Base-by-base conservation (phyloP, 2,888 invertebrate genomes). In the Microctonus brassicae region DNA sequence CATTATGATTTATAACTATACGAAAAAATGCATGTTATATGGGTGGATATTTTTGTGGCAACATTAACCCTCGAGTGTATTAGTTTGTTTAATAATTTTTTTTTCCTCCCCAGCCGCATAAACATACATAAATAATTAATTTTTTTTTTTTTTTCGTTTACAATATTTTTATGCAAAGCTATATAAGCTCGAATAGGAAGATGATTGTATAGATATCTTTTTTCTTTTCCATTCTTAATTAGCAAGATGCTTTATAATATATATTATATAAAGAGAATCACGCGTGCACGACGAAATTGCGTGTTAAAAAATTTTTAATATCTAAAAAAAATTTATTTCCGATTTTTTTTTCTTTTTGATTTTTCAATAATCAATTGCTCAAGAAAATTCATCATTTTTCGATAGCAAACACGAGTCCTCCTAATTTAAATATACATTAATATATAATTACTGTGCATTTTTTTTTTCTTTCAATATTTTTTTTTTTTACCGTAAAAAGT, bases 111-210 rank as follows among this genome's bases (percentile, higher is more conserved):
- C 29, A 9, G 11, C 60, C 7, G 4, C n/a, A 36, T 33, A 34
- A 20, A 20, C 20, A 60, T 7, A 22, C 10, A 36, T 24, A 39
- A 61, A 22, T 61, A 39, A 39, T 39, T 26, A 22, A 39, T 29
- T 47, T 29, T 33, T 47, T 26, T 22, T 55, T 26, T 57, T 29
- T n/a, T 69, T 52, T 70, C 66, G 74, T 74, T 71, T 66, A 74
- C 34, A 61, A 68, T 74, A 67, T 17, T 55, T 13, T 69, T 71
- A 73, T 58, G 73, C 70, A 75, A 77, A 76, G 74, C 77, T 72
- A 26, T 70, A 24, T 5, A 75, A 77, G 76, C 76, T 75, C 74
- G 75, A 77, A 74, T 75, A 72, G 65, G 73, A 73, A 74, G 74
- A 73, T 74, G 72, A 74, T 73, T 75, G 73, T 67, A 61, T 73